Conservation (phyloP, 2,113 vertebrate species). For the Heptranchias perlo region DNA sequence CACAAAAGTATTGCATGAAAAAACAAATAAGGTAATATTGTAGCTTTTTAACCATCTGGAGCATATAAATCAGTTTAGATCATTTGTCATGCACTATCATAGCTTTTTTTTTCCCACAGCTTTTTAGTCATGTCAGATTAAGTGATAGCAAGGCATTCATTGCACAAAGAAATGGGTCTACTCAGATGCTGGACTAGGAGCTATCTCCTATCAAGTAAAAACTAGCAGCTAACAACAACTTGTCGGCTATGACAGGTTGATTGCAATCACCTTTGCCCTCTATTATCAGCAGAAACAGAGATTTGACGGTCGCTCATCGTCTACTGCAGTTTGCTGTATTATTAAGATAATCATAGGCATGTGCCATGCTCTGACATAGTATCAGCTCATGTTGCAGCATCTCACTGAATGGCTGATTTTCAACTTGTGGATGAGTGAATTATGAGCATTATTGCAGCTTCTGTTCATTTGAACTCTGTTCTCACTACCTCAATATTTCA, state of each 20-base stretch:
- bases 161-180: neutral
- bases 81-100: neutral
- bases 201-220: neutral
- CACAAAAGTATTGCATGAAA: neutral
- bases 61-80: neutral
- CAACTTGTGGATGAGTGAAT: constrained; percentile 1
- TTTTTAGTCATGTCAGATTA: neutral
- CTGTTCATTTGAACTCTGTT: neutral
- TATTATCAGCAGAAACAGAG: neutral
- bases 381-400: neutral
- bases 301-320: neutral
- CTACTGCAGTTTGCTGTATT: constrained; percentile 9
- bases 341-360: constrained; percentile 28
- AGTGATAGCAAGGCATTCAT: neutral
- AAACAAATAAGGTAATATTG: neutral
- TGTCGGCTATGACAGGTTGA: neutral
- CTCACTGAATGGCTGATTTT: neutral
- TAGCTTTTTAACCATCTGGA: neutral
- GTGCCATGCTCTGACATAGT: neutral
- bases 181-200: neutral
- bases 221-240: neutral
- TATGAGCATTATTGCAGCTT: neutral
- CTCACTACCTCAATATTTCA: neutral
- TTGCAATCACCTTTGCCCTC: constrained; percentile 19
- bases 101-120: too few species aligned